A percentile compares a stretch with the other conserved stretches of the same genome.
Evolutionary conservation across 1,140 invertebrate genomes (phyloP).

Genomic region (Drosophila kikkawai): DNA sequence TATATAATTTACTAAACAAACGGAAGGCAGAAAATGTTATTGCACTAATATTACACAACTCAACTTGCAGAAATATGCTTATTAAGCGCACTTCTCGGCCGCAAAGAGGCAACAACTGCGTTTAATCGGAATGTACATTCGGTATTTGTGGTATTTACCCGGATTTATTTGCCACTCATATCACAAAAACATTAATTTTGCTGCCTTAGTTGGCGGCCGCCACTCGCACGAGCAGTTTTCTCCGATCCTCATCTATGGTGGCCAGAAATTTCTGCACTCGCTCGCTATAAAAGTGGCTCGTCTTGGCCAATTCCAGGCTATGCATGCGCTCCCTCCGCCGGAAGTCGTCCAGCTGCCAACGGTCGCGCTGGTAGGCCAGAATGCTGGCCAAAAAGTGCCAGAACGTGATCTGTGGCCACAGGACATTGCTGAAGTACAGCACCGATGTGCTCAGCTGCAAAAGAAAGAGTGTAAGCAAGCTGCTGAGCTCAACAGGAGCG

Average conservation of each 20-base stretch:
- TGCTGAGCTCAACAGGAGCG: no score
- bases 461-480: constrained; percentile 6
- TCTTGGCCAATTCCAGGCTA: constrained; percentile 50
- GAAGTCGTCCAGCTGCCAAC: constrained; percentile 47
- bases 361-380: constrained; percentile 91
- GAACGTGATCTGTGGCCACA: constrained; percentile 97
- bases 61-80: constrained; percentile 25
- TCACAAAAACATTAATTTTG: constrained; percentile 12
- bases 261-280: constrained; percentile 67
- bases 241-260: constrained; percentile 57
- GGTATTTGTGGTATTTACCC: constrained; percentile 23
- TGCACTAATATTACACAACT: constrained; percentile 21
- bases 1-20: constrained; percentile 29
- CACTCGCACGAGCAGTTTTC: constrained; percentile 56
- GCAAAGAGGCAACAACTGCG: constrained; percentile 8
- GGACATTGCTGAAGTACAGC: constrained; percentile 91
- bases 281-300: constrained; percentile 60
- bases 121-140: constrained; percentile 10
- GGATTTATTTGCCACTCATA: constrained; percentile 29
- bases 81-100: constrained; percentile 6
- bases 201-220: constrained; percentile 45
- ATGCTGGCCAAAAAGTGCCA: constrained; percentile 95
- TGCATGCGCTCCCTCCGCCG: constrained; percentile 44
- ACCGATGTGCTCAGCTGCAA: constrained; percentile 89
- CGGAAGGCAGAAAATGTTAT: constrained; percentile 24